Conservation (phyloP, 2,797 vertebrate species). For the Rhynchotus rufescens region DNA sequence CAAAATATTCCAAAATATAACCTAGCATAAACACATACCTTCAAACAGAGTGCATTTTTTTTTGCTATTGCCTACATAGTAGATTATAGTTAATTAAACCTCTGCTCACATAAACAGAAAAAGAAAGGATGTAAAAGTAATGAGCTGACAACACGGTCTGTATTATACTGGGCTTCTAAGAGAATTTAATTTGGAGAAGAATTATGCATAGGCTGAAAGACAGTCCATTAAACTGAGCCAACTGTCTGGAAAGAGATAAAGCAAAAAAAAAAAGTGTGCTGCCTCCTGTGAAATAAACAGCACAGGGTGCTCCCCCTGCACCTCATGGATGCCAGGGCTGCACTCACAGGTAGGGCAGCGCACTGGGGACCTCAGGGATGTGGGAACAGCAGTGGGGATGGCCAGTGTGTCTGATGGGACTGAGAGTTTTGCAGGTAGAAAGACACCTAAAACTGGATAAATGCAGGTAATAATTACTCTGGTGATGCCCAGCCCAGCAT, state of each 20-base stretch:
- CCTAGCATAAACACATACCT: constrained; percentile 30
- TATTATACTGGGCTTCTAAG: constrained; percentile 79
- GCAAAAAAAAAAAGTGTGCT: constrained; percentile 68
- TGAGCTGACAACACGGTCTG: constrained; percentile 82
- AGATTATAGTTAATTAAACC: constrained; percentile 85
- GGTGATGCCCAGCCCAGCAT: not conserved
- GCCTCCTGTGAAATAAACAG: constrained; percentile 67
- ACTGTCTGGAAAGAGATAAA: constrained; percentile 84
- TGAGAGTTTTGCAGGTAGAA: not conserved
- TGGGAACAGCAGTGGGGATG: rapidly evolving
- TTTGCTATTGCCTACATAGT: constrained; percentile 68
- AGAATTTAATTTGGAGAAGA: constrained; percentile 86
- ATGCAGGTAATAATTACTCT: rapidly evolving
- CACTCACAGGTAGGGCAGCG: not conserved
- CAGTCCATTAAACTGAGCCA: constrained; percentile 83
- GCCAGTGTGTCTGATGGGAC: not conserved
- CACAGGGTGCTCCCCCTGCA: not conserved
- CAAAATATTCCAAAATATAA: constrained; percentile 32
- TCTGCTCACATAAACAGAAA: constrained; percentile 82
- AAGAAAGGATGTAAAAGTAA: constrained; percentile 84
- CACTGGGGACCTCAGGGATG: not conserved
- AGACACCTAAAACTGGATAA: not conserved
- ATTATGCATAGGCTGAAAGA: constrained; percentile 81
- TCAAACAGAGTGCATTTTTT: not conserved
- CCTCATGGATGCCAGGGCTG: not conserved